These are phyloP conservation scores for Gadus chalcogrammus DNA, from an alignment of 2,113 vertebrate species.

Conservation along the genomic window DNA sequence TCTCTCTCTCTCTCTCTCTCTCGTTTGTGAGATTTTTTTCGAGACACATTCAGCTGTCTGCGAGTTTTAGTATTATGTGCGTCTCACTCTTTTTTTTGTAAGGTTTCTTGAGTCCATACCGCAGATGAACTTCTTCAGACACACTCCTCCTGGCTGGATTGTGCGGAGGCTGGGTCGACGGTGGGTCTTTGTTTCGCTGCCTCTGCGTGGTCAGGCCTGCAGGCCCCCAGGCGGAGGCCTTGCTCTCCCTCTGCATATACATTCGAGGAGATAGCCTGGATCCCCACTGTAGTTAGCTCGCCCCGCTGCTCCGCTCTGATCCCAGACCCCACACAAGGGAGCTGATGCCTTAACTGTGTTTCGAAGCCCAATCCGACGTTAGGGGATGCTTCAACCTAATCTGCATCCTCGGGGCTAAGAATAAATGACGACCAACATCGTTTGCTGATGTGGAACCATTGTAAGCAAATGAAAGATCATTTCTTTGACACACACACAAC, in stretches of 20 bases:
- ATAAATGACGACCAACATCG: slow-evolving; percentile 31
- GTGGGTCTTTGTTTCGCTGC: slow-evolving; percentile 32
- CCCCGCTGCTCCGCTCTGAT: slow-evolving; percentile 34
- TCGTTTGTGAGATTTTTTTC: too few relatives aligned
- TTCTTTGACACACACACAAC: slow-evolving; percentile 22
- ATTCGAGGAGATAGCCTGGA: slow-evolving; percentile 53
- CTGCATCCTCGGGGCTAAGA: slow-evolving; percentile 33
- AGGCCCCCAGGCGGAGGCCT: slow-evolving; percentile 51
- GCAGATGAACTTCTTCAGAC: slow-evolving; percentile 11
- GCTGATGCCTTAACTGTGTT: slow-evolving; percentile 19
- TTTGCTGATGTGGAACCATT: background rate
- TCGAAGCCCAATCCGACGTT: slow-evolving; percentile 43
- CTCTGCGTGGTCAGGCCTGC: slow-evolving; percentile 66
- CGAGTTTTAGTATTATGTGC: too few relatives aligned
- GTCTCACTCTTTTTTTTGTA: too few relatives aligned
- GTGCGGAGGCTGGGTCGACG: slow-evolving; percentile 56
- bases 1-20: too few relatives aligned
- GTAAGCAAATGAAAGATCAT: slow-evolving; percentile 43
- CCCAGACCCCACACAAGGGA: slow-evolving; percentile 49
- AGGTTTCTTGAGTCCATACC: background rate
- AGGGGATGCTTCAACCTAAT: slow-evolving; percentile 30
- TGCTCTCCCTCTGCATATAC: slow-evolving; percentile 58
- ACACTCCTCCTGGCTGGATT: slow-evolving; percentile 34
- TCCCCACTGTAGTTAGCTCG: slow-evolving; percentile 48
- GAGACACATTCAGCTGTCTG: too few relatives aligned